phyloP scores from a whole-genome alignment of 2,888 invertebrate genomes.

The Panopea generosa region DNA sequence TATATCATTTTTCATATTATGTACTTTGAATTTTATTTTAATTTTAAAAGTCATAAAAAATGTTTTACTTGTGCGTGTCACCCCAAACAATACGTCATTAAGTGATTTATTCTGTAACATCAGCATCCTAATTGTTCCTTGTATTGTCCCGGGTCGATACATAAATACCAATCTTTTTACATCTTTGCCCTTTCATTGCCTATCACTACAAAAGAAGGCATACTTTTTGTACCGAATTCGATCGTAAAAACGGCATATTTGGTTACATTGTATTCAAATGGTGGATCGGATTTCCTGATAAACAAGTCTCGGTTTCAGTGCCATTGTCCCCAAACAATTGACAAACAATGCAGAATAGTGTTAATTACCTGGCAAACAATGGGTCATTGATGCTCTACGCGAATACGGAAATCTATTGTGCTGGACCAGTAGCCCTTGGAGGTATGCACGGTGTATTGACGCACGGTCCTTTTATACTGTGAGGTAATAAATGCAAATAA shows the following conservation, averaged over 20 bases:
- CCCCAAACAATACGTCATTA: no score
- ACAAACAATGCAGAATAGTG: conserved; percentile 57
- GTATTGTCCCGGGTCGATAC: no score
- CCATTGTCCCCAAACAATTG: conserved; percentile 73
- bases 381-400: conserved; percentile 46
- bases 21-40: no score
- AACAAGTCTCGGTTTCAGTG: conserved; percentile 66
- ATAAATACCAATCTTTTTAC: no score
- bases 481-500: conserved; percentile 4
- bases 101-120: not conserved
- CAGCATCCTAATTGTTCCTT: no score
- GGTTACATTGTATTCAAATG: conserved; percentile 58
- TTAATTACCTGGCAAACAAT: conserved; percentile 63
- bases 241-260: conserved; percentile 43
- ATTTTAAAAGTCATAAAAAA: no score
- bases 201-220: conserved; percentile 18
- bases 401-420: conserved; percentile 13
- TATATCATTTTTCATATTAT: no score
- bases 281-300: conserved; percentile 45
- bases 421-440: no score
- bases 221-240: conserved; percentile 11
- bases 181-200: conserved; percentile 19
- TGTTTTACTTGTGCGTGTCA: no score
- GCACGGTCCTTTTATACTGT: no score
- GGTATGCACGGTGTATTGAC: no score